Evolutionary conservation across 2,113 vertebrate species (phyloP).

Genomic region (Sardina pilchardus): DNA sequence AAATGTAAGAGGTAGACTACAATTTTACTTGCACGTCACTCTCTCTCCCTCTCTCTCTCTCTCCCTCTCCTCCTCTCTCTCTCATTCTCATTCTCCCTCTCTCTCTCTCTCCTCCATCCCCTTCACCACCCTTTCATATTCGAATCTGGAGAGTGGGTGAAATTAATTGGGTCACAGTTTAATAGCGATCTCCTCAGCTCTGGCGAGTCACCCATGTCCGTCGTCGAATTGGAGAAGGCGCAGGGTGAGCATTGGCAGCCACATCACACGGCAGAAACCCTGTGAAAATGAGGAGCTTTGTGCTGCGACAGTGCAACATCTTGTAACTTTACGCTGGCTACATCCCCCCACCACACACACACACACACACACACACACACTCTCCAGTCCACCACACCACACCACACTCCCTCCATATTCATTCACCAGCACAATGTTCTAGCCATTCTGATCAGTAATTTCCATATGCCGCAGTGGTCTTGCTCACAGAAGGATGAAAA

Average conservation of each 20-base stretch:
- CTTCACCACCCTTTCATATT: slow-evolving; percentile 57
- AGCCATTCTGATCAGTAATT: neutral
- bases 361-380: neutral
- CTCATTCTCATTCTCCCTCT: slow-evolving; percentile 12
- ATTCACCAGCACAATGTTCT: neutral
- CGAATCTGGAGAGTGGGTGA: slow-evolving; percentile 62
- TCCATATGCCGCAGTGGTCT: neutral
- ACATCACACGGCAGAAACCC: slow-evolving; percentile 34
- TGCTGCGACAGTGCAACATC: slow-evolving; percentile 45
- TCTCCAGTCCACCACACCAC: too few relatives aligned
- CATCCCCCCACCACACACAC: neutral
- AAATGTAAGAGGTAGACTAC: slow-evolving; percentile 60
- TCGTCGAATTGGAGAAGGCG: slow-evolving; percentile 42
- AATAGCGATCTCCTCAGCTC: slow-evolving; percentile 56
- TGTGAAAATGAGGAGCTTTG: slow-evolving; percentile 49
- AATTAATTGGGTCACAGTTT: slow-evolving; percentile 75
- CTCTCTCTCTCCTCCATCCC: slow-evolving; percentile 8
- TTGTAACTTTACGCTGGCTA: slow-evolving; percentile 20
- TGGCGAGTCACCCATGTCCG: slow-evolving; percentile 41
- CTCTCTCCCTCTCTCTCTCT: slow-evolving; percentile 48
- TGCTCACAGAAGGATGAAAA: neutral
- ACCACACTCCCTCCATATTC: neutral
- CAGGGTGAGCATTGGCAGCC: neutral
- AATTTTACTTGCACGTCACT: slow-evolving; percentile 49
- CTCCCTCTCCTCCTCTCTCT: slow-evolving; percentile 46